Evolutionary conservation across 2,113 vertebrate species (phyloP).

Genomic region (Ginglymostoma cirratum): DNA sequence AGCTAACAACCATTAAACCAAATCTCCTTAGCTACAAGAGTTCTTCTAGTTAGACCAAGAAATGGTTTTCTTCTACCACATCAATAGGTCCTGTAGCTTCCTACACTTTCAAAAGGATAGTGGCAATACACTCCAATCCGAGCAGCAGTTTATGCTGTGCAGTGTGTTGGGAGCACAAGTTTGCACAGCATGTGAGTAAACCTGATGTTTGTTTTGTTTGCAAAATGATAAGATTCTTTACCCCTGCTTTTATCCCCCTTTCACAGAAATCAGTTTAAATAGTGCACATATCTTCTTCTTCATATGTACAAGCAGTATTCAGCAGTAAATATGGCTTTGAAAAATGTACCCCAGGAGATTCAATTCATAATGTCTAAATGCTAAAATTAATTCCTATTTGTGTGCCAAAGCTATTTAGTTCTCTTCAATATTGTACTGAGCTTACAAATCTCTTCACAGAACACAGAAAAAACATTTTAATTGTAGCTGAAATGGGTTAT

Average conservation of each 20-base stretch:
- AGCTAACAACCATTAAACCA: no score
- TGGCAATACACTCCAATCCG: no score
- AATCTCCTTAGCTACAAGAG: no score
- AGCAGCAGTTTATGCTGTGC: no score
- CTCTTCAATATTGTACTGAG: background rate
- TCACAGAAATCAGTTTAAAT: background rate
- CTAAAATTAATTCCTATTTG: background rate
- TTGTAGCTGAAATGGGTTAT: background rate
- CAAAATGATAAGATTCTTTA: background rate
- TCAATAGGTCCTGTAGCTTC: no score
- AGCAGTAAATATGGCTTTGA: background rate
- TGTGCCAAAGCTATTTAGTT: background rate
- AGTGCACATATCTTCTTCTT: background rate
- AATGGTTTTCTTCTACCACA: no score
- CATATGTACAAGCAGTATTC: background rate
- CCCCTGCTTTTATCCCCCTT: background rate
- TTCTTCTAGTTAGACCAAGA: no score
- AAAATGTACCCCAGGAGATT: background rate
- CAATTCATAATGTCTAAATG: background rate
- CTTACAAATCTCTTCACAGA: background rate
- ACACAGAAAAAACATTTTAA: background rate
- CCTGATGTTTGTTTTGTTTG: background rate
- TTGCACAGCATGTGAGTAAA: no score
- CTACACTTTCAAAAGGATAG: no score
- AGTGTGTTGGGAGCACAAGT: no score